These are phyloP conservation scores for Glandiceps talaboti DNA, from an alignment of 53 echinoderm and acorn worm genomes.

Conservation along the genomic window DNA sequence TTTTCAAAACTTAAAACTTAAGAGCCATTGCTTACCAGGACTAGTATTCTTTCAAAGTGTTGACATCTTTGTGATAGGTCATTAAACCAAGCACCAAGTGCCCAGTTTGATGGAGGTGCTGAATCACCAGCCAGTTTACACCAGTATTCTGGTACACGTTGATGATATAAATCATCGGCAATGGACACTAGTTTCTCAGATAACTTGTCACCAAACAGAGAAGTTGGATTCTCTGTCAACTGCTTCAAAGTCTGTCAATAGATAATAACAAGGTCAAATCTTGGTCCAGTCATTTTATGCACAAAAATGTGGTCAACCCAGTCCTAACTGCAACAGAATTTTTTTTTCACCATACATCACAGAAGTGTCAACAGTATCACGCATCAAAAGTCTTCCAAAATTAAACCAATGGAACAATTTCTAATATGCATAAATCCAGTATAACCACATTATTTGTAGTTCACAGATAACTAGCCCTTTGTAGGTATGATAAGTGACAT, in stretches of 20 bases:
- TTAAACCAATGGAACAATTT: constrained; percentile 6
- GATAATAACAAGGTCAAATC: too few relatives aligned
- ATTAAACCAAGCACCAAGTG: constrained; percentile 56
- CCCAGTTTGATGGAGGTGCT: constrained; percentile 85
- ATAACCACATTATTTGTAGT: background rate
- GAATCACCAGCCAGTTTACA: constrained; percentile 70
- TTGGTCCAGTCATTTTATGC: too few relatives aligned
- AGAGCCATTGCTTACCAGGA: constrained; percentile 64
- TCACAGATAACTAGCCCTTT: background rate
- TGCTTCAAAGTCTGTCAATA: constrained; percentile 54
- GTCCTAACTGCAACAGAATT: too few relatives aligned
- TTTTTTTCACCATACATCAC: too few relatives aligned
- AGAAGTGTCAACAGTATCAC: too few relatives aligned
- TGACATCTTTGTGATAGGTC: constrained; percentile 75
- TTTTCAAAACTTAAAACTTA: too few relatives aligned
- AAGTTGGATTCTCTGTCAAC: constrained; percentile 86
- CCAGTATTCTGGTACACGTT: constrained; percentile 78
- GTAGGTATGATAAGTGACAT: too few relatives aligned
- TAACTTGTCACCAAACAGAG: constrained; percentile 85
- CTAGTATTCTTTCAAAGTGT: constrained; percentile 91
- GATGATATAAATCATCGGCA: constrained; percentile 86
- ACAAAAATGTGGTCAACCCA: too few relatives aligned
- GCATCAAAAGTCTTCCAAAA: too few relatives aligned
- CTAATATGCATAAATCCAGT: background rate
- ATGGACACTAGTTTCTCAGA: constrained; percentile 70